A percentile compares a stretch with the other conserved stretches of the same genome.
Conservation (phyloP, 1,140 invertebrate species). For the Drosophila oshimai region DNA sequence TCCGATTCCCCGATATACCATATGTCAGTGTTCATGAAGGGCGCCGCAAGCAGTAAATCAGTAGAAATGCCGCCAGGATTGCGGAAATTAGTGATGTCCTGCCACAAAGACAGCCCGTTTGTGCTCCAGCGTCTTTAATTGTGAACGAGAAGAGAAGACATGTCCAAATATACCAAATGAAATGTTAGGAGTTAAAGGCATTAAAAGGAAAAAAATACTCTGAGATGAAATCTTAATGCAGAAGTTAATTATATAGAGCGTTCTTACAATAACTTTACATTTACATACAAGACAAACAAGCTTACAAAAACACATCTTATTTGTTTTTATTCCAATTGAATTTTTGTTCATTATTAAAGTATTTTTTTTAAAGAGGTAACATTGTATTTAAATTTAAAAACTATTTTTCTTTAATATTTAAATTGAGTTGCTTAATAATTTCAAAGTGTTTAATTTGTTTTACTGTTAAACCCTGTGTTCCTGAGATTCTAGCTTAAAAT, state of each 20-base stretch:
- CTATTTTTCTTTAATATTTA: too few species aligned
- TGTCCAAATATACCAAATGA: not conserved
- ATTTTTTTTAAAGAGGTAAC: too few species aligned
- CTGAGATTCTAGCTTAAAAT: not conserved
- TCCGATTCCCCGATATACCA: not conserved
- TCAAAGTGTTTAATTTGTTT: too few species aligned
- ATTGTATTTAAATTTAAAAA: not conserved
- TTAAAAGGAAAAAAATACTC: not conserved
- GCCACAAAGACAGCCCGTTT: slow-evolving; percentile 22
- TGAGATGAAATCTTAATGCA: not conserved
- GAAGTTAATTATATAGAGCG: not conserved
- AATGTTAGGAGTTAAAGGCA: slow-evolving; percentile 9
- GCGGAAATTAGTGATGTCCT: slow-evolving; percentile 55
- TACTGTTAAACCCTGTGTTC: too few species aligned
- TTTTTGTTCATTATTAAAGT: too few species aligned
- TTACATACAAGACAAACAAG: too few species aligned
- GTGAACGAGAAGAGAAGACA: not conserved
- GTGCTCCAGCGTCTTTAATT: slow-evolving; percentile 31
- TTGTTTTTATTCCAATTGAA: too few species aligned
- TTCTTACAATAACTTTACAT: too few species aligned
- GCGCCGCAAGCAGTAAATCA: slow-evolving; percentile 28
- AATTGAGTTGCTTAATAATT: too few species aligned
- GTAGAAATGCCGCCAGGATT: slow-evolving; percentile 44
- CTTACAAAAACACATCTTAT: too few species aligned
- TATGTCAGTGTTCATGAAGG: slow-evolving; percentile 58